Base-by-base conservation (phyloP, 2,113 vertebrate species). In the Saimiri boliviensis region DNA sequence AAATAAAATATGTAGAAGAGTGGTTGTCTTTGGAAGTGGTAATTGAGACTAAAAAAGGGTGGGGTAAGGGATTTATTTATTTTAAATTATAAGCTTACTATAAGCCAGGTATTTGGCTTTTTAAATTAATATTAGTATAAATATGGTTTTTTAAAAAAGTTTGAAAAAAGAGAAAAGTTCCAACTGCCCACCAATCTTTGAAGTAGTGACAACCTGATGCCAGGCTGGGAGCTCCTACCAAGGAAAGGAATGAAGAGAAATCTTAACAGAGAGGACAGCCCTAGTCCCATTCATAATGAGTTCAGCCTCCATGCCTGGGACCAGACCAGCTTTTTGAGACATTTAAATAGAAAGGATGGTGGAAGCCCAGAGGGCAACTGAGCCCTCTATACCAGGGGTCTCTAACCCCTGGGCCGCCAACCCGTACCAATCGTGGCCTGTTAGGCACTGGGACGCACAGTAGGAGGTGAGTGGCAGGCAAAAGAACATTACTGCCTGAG, bases 71-170 rank as follows among this genome's bases (percentile, higher is more conserved):
- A 77, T 6, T 19, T 21, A 30, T 52, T 74, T 81, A 8, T 49
- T 77, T n/a, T 40, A 12, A 68, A 40, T 56, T 23, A 70, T n/a
- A 84, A 8, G 11, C n/a, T 45, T 68, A 52, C 23, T 21, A 13
- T 58, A 89, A 47, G 25, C n/a, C 40, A 86, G 56, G 12, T 90
- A n/a, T 11, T 83, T 58, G 76, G 30, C 68, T 93, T 84, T 91
- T 88, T 23, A 49, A 93, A 74, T 16, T 21, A 49, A 52, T 37
- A 35, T 40, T 47, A 40, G 19, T 52, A 73, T 49, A 68, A 81
- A 25, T 73, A 87, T 47, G 32, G n/a, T n/a, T n/a, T n/a, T n/a
- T n/a, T n/a, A 84, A 35, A 42, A 35, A 42, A 63, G 12, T 63
- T 45, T 25, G 45, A 83, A 91, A 82, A 89, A 10, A 19, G 47